Conservation (phyloP, 2,888 invertebrate species). For the Ectobius pallidus region DNA sequence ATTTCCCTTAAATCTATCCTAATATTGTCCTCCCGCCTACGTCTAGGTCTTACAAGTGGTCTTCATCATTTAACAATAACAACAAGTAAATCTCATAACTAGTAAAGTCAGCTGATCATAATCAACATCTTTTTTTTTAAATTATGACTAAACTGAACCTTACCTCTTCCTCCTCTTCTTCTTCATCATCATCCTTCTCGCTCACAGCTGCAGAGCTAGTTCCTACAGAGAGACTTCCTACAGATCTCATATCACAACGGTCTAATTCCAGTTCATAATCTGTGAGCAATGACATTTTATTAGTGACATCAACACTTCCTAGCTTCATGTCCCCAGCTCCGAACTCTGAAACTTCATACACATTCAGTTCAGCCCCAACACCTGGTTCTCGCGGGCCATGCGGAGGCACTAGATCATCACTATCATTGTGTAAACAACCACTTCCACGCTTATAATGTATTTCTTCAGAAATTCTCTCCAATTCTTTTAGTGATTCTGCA, state of each 20-base stretch:
- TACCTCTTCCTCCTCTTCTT: conserved; percentile 46
- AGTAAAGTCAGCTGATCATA: too few relatives aligned
- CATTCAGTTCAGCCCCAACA: conserved; percentile 72
- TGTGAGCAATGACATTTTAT: conserved; percentile 48
- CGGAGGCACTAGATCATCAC: conserved; percentile 14
- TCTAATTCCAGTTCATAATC: conserved; percentile 64
- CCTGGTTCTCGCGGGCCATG: conserved; percentile 67
- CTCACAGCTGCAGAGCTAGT: conserved; percentile 59
- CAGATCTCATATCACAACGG: conserved; percentile 62
- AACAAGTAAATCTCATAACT: too few relatives aligned
- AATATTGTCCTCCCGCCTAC: too few relatives aligned
- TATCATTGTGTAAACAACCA: conserved; percentile 11
- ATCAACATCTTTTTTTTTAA: too few relatives aligned
- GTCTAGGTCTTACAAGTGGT: too few relatives aligned
- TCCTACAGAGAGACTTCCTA: conserved; percentile 60
- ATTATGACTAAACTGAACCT: too few relatives aligned
- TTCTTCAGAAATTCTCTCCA: conserved; percentile 92
- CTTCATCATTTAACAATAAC: too few relatives aligned
- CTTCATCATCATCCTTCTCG: conserved; percentile 55
- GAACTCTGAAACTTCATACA: conserved; percentile 24
- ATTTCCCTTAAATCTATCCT: too few relatives aligned
- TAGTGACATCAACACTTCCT: neutral
- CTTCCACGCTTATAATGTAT: conserved; percentile 74
- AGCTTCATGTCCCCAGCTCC: conserved; percentile 49
- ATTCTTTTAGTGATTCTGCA: conserved; percentile 77